Evolutionary conservation across 2,113 vertebrate genomes (phyloP).

Genomic region (Ranitomeya imitator): DNA sequence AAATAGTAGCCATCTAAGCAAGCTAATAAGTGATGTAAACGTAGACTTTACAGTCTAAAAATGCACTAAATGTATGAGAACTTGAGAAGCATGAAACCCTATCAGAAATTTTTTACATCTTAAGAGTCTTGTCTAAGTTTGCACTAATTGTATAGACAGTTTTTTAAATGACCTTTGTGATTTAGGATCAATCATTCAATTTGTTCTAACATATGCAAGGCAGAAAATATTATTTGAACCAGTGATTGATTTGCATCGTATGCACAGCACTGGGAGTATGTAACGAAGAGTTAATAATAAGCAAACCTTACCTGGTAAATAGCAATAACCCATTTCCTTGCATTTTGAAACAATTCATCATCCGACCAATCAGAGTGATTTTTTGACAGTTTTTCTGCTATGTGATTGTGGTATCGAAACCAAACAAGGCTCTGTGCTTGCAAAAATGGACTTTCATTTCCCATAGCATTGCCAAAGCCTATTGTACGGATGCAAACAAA

Average conservation of each 20-base stretch:
- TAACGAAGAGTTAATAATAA: neutral
- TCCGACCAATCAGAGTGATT: constrained; percentile 80
- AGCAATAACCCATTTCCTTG: constrained; percentile 86
- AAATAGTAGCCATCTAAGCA: too few species aligned
- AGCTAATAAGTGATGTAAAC: too few species aligned
- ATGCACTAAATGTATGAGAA: too few species aligned
- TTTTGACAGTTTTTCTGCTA: constrained; percentile 71
- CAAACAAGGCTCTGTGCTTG: constrained; percentile 85
- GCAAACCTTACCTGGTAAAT: constrained; percentile 83
- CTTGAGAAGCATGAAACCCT: too few species aligned
- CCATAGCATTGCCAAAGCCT: constrained; percentile 89
- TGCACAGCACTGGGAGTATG: neutral
- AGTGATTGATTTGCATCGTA: neutral
- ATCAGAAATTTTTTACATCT: too few species aligned
- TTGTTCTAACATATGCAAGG: neutral
- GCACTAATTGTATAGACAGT: too few species aligned
- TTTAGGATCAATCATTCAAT: neutral
- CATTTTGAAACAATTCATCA: constrained; percentile 87
- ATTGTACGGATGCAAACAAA: constrained; percentile 38
- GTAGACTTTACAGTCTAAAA: too few species aligned
- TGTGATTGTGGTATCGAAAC: constrained; percentile 92
- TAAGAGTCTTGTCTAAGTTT: too few species aligned
- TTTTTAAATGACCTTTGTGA: neutral
- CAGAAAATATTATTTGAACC: neutral
- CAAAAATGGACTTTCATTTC: constrained; percentile 88